Evolutionary conservation across 2,113 vertebrate genomes (phyloP), one percentile per base, ranked within the genome.

Genomic region (Syngnathoides biaculeatus): DNA sequence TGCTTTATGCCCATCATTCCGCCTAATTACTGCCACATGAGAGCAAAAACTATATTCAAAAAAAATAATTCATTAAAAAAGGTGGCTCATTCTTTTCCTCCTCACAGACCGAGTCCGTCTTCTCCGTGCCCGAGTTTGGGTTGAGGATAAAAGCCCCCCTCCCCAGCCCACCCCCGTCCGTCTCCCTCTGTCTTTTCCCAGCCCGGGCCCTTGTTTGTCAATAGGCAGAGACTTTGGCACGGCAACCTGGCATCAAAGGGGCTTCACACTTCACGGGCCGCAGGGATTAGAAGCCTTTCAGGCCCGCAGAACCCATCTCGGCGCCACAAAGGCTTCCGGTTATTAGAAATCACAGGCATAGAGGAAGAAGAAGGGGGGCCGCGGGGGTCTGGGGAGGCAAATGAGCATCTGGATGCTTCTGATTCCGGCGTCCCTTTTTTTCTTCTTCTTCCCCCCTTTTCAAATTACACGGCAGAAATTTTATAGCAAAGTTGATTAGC

Each of bases 211-310:
- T 86, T 90, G 87, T 92, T 92, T 91, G 89, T 92, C 89, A 91
- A 92, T 90, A 91, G 90, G 84, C 87, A 85, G 78, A 87, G 86
- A 84, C 84, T 86, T 85, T 87, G 83, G 88, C 85, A 87, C 80
- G 80, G 79, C 86, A 83, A 89, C 89, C 90, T 85, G 88, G 84
- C 90, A 92, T 92, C 92, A 92, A 92, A 92, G 88, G 88, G 85
- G 88, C 83, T 92, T 92, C 90, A 92, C 91, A 92, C 89, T 89
- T 92, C 89, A 91, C 83, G 87, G 90, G 87, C 87, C 89, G 91
- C 90, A 89, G 90, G 91, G 92, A 92, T 92, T 92, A 92, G 90
- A 87, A 87, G 88, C 85, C 89, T 89, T 90, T 91, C 89, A 89
- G 87, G 69, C 84, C 88, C 85, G 88, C 82, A 89, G 87, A 89